phyloP scores from a whole-genome alignment of 1,140 invertebrate genomes.

The Amyelois transitella region DNA sequence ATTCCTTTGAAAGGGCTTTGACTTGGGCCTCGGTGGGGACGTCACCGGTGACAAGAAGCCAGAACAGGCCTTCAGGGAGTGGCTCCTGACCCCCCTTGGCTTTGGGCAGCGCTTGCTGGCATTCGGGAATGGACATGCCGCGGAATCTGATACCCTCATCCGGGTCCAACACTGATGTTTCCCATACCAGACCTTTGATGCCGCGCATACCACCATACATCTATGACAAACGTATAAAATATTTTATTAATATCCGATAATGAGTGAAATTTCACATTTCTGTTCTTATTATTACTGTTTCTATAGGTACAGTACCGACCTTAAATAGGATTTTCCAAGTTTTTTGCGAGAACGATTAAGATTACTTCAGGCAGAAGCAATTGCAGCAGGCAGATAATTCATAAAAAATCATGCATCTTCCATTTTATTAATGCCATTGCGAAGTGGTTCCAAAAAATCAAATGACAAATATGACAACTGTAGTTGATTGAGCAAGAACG shows the following conservation, averaged over 20 bases:
- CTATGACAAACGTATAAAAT: conserved; percentile 19
- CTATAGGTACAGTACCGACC: too few relatives aligned
- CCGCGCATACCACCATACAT: conserved; percentile 99
- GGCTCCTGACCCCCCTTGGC: conserved; percentile 90
- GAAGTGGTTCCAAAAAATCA: not conserved
- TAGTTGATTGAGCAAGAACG: not conserved
- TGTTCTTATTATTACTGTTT: not conserved
- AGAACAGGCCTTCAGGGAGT: conserved; percentile 96
- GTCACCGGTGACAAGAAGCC: conserved; percentile 95
- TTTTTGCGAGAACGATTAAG: too few relatives aligned
- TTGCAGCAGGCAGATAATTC: too few relatives aligned
- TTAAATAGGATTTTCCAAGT: too few relatives aligned
- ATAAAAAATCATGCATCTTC: too few relatives aligned
- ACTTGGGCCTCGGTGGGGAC: conserved; percentile 90
- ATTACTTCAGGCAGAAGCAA: too few relatives aligned
- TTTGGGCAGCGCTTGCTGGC: conserved; percentile 92
- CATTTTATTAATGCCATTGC: too few relatives aligned
- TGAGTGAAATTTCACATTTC: not conserved
- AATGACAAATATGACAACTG: not conserved
- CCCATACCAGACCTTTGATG: conserved; percentile 95
- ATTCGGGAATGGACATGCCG: conserved; percentile 96
- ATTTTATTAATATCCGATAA: not conserved
- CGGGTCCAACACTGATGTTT: conserved; percentile 95
- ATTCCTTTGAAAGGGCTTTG: conserved; percentile 90
- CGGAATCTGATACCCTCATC: conserved; percentile 98